Evolutionary conservation across 2,888 invertebrate genomes (phyloP).

Genomic region (Synanthedon myopaeformis): DNA sequence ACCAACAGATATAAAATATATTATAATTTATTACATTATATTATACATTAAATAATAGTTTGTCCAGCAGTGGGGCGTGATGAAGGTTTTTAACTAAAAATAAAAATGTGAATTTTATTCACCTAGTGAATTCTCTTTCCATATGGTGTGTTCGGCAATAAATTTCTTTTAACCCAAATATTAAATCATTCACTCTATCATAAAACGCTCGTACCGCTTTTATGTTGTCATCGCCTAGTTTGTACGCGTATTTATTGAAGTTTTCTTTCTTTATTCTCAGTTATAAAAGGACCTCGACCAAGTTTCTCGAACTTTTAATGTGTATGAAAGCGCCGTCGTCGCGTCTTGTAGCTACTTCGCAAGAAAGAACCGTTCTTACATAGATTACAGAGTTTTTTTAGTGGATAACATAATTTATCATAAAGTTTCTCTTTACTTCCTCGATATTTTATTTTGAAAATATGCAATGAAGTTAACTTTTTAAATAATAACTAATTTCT

Average conservation of each 20-base stretch:
- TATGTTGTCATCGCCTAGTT: conserved; percentile 15
- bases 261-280: conserved; percentile 16
- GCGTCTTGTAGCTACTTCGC: conserved; percentile 10
- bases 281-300: conserved; percentile 24
- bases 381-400: background rate
- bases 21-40: too few species aligned
- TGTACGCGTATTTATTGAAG: conserved; percentile 19
- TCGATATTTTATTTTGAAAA: background rate
- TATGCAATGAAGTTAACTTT: background rate
- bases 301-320: conserved; percentile 40
- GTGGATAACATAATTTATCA: background rate
- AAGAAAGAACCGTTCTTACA: background rate
- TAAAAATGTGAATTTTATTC: too few species aligned
- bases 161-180: too few species aligned
- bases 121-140: too few species aligned
- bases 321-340: conserved; percentile 32
- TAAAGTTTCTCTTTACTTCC: background rate
- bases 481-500: background rate
- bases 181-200: background rate
- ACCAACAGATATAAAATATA: too few species aligned
- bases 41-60: too few species aligned
- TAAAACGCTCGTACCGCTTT: conserved; percentile 1
- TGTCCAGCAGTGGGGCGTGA: too few species aligned
- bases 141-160: too few species aligned
- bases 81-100: too few species aligned